These are phyloP conservation scores for Plagodis dolabraria DNA, from an alignment of 2,888 invertebrate genomes.

Conservation along the genomic window DNA sequence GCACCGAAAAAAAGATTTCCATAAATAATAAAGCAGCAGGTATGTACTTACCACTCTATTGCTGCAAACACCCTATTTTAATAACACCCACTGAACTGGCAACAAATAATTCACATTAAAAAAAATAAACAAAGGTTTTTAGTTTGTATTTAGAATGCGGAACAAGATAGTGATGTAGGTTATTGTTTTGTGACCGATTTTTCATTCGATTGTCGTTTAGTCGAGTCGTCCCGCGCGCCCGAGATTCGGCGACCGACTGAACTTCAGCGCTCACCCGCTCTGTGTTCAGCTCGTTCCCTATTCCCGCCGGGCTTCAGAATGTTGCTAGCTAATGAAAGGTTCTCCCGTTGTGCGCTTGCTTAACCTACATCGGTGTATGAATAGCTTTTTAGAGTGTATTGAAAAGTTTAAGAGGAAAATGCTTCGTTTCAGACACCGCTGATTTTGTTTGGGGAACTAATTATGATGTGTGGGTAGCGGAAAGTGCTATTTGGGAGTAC, in stretches of 20 bases:
- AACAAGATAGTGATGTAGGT: slow-evolving; percentile 42
- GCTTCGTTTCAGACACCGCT: slow-evolving; percentile 5
- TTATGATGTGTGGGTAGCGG: slow-evolving; percentile 2
- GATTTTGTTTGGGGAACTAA: slow-evolving; percentile 10
- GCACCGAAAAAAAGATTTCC: slow-evolving; percentile 29
- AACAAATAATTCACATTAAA: slow-evolving; percentile 11
- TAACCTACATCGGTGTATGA: slow-evolving; percentile 22
- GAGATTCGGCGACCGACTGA: slow-evolving; percentile 73
- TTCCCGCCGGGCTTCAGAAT: slow-evolving; percentile 61
- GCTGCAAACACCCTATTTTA: slow-evolving; percentile 26
- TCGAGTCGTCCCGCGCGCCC: slow-evolving; percentile 35
- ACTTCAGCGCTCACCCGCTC: slow-evolving; percentile 18
- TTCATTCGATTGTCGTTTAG: slow-evolving; percentile 30
- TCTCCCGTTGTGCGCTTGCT: slow-evolving; percentile 38
- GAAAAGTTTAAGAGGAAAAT: slow-evolving; percentile 13
- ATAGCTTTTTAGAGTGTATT: slow-evolving; percentile 17
- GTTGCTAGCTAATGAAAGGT: slow-evolving; percentile 56
- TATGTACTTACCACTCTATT: slow-evolving; percentile 29
- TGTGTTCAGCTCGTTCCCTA: slow-evolving; percentile 30
- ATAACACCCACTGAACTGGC: slow-evolving; percentile 22
- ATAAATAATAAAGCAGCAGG: slow-evolving; percentile 37
- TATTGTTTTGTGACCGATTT: slow-evolving; percentile 45
- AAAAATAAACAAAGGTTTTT: slow-evolving; percentile 24
- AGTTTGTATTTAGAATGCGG: slow-evolving; percentile 29
- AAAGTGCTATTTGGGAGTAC: background rate